Evolutionary conservation across 2,888 invertebrate genomes (phyloP).

Genomic region (Drosophila macrospina): DNA sequence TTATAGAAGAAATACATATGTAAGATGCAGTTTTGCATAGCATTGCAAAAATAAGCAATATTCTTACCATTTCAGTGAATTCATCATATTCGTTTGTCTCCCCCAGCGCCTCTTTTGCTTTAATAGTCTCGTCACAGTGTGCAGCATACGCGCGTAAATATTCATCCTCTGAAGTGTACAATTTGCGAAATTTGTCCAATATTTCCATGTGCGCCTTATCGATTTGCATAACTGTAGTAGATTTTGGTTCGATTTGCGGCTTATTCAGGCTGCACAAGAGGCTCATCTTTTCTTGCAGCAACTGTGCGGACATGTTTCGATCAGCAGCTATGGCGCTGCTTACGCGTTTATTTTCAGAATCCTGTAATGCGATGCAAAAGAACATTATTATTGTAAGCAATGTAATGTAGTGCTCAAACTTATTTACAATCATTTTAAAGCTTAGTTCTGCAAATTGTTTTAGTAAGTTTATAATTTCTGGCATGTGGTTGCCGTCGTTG

Average conservation of each 20-base stretch:
- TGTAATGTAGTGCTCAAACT: background rate
- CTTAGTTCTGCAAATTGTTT: background rate
- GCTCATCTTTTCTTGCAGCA: conserved; percentile 15
- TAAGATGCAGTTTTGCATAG: background rate
- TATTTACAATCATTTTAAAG: conserved; percentile 10
- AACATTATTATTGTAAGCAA: background rate
- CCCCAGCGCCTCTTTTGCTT: background rate
- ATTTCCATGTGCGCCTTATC: background rate
- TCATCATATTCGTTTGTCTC: conserved; percentile 18
- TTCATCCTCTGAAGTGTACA: conserved; percentile 4
- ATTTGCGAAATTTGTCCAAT: background rate
- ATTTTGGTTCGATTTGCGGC: background rate
- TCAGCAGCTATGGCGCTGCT: rapidly evolving
- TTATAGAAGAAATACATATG: background rate
- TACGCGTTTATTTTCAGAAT: background rate
- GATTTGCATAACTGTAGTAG: background rate
- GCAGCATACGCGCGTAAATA: conserved; percentile 11
- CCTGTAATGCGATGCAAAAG: conserved; percentile 3
- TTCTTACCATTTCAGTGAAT: conserved; percentile 35
- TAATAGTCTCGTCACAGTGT: conserved; percentile 23
- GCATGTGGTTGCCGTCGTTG: too few species aligned
- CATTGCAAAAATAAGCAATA: background rate
- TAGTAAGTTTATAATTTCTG: background rate
- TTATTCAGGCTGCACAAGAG: conserved; percentile 2
- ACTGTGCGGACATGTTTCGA: background rate